Conservation (phyloP, 2,888 invertebrate species). For the Perithous albicinctus region DNA sequence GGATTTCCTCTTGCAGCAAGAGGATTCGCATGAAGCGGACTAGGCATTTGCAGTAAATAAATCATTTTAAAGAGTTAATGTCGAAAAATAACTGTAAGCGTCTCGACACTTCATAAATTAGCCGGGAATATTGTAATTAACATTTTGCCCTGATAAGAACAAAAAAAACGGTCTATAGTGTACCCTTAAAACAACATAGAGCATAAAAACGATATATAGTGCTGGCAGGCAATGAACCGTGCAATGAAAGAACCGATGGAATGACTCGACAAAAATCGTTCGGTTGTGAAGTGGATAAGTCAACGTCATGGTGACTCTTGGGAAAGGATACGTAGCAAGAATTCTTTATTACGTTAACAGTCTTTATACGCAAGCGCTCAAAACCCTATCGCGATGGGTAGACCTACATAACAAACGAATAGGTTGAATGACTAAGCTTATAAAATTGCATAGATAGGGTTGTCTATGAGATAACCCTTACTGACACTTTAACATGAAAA, state of each 20-base stretch:
- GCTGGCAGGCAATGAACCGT: background rate
- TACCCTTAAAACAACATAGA: background rate
- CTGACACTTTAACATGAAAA: background rate
- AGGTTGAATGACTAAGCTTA: background rate
- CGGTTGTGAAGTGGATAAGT: background rate
- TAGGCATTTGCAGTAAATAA: no score
- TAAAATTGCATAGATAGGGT: constrained; percentile 1
- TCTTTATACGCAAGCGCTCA: background rate
- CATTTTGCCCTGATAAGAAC: no score
- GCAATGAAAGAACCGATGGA: no score
- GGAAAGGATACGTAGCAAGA: background rate
- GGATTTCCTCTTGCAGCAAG: no score
- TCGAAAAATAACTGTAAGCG: no score
- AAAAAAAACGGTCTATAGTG: background rate
- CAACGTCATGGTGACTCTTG: constrained; percentile 2
- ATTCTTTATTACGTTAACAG: constrained; percentile 20
- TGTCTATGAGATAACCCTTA: no score
- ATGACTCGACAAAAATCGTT: constrained; percentile 2
- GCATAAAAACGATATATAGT: background rate
- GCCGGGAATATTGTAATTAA: no score
- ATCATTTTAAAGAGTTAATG: no score
- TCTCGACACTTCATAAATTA: no score
- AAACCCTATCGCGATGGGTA: background rate
- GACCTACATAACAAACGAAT: background rate
- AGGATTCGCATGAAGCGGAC: no score